Base-by-base conservation (phyloP, 1,140 invertebrate species). In the Drosophila quadrilineata region DNA sequence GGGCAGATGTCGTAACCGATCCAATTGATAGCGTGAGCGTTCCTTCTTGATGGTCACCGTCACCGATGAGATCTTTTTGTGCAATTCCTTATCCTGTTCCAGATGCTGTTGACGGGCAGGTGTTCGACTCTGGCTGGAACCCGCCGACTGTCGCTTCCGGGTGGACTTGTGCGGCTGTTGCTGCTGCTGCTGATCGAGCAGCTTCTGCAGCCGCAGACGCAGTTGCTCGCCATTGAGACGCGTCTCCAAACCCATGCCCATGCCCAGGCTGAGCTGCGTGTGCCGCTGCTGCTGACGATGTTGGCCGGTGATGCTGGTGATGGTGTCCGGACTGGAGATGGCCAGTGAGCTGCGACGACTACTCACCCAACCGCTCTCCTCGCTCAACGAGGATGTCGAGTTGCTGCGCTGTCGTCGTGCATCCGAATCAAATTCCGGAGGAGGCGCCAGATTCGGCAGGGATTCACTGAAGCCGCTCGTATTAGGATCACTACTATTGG, bases 341-440 rank as follows among this genome's bases (percentile, higher is more conserved):
- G 88, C 92, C 35, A 79, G 14, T 29, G 91, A 94, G 88, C 91
- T 94, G 64, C 91, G 92, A 71, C 89, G 92, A 89, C 94, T 94
- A 40, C 94, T 94, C 1, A 95, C 94, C 94, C 94, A 95, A 0
- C 94, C 94, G 67, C 94, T 95, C 88, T 94, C 94, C 89, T 95
- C 94, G 68, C 94, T 94, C 17, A 94, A 90, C 50, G 94, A 94
- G 2, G 93, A 94, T 0, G 94, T 94, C 10, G 93, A 93, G 65
- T 92, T 93, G 71, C 90, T 91, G 4, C 77, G 71, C 79, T 90
- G 60, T 75, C 91, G 36, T 3, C 63, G 19, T 9, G 40, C 41
- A 8, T 72, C 85, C 12, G 77, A 80, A 28, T 82, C 77, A 33
- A 89, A 89, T 56, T 88, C 91, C 3, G 92, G 90, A 6, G 92